phyloP scores from a whole-genome alignment of 2,888 invertebrate species.

The Doris montereyensis region DNA sequence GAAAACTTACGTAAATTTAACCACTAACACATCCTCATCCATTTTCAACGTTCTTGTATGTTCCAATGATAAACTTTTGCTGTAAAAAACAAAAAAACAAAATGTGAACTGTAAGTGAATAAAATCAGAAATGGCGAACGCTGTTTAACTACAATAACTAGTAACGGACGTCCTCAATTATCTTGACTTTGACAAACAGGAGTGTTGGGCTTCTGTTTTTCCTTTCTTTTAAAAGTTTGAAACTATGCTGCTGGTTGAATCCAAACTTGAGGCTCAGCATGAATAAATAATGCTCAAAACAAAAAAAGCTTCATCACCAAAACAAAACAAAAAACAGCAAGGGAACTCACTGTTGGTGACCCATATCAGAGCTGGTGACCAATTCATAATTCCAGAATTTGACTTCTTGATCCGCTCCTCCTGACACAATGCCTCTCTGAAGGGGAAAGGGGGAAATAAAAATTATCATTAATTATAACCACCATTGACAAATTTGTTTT shows the following conservation, averaged over 20 bases:
- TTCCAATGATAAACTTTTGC: conserved; percentile 75
- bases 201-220: too few relatives aligned
- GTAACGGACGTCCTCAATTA: too few relatives aligned
- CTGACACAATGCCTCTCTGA: conserved; percentile 77
- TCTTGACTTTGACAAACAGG: too few relatives aligned
- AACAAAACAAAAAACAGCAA: not conserved
- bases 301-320: not conserved
- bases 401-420: conserved; percentile 90
- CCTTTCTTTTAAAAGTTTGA: too few relatives aligned
- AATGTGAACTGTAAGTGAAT: too few relatives aligned
- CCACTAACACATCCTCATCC: conserved; percentile 88
- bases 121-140: too few relatives aligned
- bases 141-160: too few relatives aligned
- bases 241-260: too few relatives aligned
- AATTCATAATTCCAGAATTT: conserved; percentile 96
- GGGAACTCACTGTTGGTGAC: conserved; percentile 16
- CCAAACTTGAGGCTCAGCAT: too few relatives aligned
- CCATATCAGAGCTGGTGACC: conserved; percentile 75
- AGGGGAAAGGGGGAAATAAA: conserved; percentile 61
- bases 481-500: not conserved
- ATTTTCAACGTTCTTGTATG: conserved; percentile 88
- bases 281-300: too few relatives aligned
- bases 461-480: not conserved
- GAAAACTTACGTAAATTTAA: conserved; percentile 77
- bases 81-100: conserved; percentile 47